Conservation (phyloP, 2,797 vertebrate species). For the Odontamblyopus lacepedii region DNA sequence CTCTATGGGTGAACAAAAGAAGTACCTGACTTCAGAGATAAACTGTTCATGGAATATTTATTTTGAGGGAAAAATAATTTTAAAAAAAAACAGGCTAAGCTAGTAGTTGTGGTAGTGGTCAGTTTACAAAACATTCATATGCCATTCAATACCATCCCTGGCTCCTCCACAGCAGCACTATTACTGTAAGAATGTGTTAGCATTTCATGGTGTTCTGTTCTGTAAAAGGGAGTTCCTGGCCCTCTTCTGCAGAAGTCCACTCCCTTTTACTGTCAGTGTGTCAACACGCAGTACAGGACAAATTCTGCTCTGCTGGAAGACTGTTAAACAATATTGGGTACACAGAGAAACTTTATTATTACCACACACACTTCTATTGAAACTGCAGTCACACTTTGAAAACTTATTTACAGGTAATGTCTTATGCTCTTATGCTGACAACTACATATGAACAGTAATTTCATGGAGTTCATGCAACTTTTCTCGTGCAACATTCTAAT, state of each 20-base stretch:
- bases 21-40: too few species aligned
- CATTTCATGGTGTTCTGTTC: background rate
- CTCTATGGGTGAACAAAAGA: too few species aligned
- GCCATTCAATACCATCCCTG: too few species aligned
- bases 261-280: constrained; percentile 7
- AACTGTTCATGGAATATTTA: too few species aligned
- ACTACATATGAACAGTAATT: background rate
- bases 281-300: background rate
- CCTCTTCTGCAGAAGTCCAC: background rate
- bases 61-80: too few species aligned
- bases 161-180: too few species aligned
- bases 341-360: constrained; percentile 6
- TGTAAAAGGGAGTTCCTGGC: background rate
- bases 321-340: background rate
- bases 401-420: background rate
- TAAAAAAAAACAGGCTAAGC: too few species aligned
- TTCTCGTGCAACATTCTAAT: too few species aligned
- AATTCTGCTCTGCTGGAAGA: background rate
- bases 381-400: background rate
- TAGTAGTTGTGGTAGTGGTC: too few species aligned
- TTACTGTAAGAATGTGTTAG: too few species aligned
- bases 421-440: background rate
- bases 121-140: too few species aligned
- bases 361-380: background rate
- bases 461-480: background rate